Conservation (phyloP, 2,113 vertebrate species). For the Siniperca knerii region DNA sequence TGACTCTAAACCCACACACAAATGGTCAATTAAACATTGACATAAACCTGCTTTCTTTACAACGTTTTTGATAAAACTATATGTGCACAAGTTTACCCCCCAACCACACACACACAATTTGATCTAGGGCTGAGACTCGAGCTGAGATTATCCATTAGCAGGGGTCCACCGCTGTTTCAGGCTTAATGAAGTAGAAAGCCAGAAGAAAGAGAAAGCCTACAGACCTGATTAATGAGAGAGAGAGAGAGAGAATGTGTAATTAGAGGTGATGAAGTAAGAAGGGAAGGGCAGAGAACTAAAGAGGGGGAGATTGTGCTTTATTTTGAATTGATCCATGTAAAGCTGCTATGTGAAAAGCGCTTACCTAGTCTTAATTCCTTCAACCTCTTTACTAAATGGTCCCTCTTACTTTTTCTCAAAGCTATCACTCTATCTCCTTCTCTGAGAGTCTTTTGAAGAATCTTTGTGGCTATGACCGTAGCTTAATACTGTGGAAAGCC, state of each 20-base stretch:
- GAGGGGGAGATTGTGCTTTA: slow-evolving; percentile 3
- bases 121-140: too few species aligned
- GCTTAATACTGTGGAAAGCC: slow-evolving; percentile 44
- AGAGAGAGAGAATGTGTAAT: slow-evolving; percentile 35
- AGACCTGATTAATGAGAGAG: slow-evolving; percentile 66
- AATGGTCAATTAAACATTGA: slow-evolving; percentile 15
- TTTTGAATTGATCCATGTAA: slow-evolving; percentile 64
- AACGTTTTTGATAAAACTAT: slow-evolving; percentile 3
- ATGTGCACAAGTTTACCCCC: background rate
- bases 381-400: slow-evolving; percentile 49
- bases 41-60: slow-evolving; percentile 17
- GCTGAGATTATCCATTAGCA: slow-evolving; percentile 71
- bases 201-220: slow-evolving; percentile 60
- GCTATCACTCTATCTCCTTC: slow-evolving; percentile 37
- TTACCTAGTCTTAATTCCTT: slow-evolving; percentile 47
- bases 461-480: slow-evolving; percentile 41
- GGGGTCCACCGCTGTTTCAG: slow-evolving; percentile 54
- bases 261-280: slow-evolving; percentile 48
- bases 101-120: slow-evolving; percentile 25
- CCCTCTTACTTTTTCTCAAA: slow-evolving; percentile 10
- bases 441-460: slow-evolving; percentile 56
- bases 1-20: background rate
- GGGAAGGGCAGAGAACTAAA: slow-evolving; percentile 9
- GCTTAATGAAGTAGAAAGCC: slow-evolving; percentile 76
- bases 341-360: slow-evolving; percentile 47